Percentiles rank a stretch among this genome's conserved stretches.
Evolutionary conservation across 2,797 vertebrate species (phyloP).

Genomic region (Mallotus villosus): DNA sequence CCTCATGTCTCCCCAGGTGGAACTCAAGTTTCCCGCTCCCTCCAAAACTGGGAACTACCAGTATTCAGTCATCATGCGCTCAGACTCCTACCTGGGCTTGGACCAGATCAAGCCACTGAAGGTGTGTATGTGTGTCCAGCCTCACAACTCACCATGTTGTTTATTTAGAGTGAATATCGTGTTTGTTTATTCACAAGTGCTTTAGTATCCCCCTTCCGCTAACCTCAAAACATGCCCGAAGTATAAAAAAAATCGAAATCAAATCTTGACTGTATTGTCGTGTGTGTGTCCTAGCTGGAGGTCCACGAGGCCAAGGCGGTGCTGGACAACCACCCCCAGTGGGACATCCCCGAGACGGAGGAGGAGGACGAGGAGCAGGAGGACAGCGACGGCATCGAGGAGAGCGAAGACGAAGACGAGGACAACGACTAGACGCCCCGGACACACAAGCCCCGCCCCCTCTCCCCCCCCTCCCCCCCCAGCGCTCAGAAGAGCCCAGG

Average conservation of each 20-base stretch:
- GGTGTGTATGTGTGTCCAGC: slow-evolving; percentile 68
- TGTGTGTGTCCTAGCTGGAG: slow-evolving; percentile 79
- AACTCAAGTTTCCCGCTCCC: slow-evolving; percentile 97
- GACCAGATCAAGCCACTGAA: slow-evolving; percentile 97
- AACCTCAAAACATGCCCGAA: too few relatives aligned
- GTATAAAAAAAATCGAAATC: too few relatives aligned
- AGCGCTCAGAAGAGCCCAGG: slow-evolving; percentile 32
- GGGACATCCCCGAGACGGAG: slow-evolving; percentile 94
- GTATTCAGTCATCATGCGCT: slow-evolving; percentile 94
- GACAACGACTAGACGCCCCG: slow-evolving; percentile 79
- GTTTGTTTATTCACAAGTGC: too few relatives aligned
- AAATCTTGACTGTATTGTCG: neutral
- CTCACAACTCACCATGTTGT: too few relatives aligned
- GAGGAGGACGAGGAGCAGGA: slow-evolving; percentile 99
- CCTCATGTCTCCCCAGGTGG: slow-evolving; percentile 81
- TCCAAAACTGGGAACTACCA: slow-evolving; percentile 98
- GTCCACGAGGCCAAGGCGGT: slow-evolving; percentile 98
- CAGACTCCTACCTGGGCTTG: slow-evolving; percentile 95
- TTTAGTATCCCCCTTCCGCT: too few relatives aligned
- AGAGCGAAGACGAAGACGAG: slow-evolving; percentile 96
- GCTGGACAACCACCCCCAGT: slow-evolving; percentile 96
- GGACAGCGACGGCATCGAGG: slow-evolving; percentile 98
- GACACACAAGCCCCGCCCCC: neutral
- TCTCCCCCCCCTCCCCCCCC: slow-evolving; percentile 13
- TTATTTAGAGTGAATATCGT: too few relatives aligned